Base-by-base conservation (phyloP, 2,113 vertebrate species). In the Oryzias melastigma region DNA sequence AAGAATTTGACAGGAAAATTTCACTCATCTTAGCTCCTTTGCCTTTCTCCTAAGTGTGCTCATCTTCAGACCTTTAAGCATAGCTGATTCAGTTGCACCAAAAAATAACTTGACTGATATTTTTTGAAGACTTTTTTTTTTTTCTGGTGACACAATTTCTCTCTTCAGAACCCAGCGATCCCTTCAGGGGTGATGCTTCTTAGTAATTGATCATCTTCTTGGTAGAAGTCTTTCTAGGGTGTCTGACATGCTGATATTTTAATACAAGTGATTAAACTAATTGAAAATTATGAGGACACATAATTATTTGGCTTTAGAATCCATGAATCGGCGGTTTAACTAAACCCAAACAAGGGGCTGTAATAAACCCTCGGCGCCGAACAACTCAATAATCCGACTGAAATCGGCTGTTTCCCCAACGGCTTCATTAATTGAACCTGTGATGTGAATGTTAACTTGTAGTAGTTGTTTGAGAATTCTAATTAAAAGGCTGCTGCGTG, bases 81-180 rank as follows among this genome's bases (percentile, higher is more conserved):
- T 35, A 35, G 10, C 35, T 35, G 35, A 35, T 35, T 35, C 25
- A 27, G 25, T 27, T 35, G 35, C 35, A 35, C 35, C 35, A 10
- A 35, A 35, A 35, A 12, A 35, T 35, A 12, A 35, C 35, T 35
- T 35, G 35, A 35, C 35, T 29, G 27, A 35, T 12, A 35, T 35
- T 35, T 35, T 35, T 35, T 10, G 6, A 29, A 7, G 55, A 5
- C 25, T 5, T 27, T 27, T 27, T 54, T 71, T 49, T 62, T 12
- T 55, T 8, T 78, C 78, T 80, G 73, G 71, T 73, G 63, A 29
- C 68, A 71, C 71, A 53, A 68, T 70, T 68, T 51, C 65, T 24
- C 49, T 41, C 71, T 52, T 35, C 50, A 60, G 51, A 68, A 22
- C 8, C 67, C 63, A 63, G 65, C 57, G 42, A 5, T 61, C 67